Evolutionary conservation across 2,113 vertebrate genomes (phyloP), one percentile per base, ranked within the genome.

Genomic region (Ammodytes dubius): DNA sequence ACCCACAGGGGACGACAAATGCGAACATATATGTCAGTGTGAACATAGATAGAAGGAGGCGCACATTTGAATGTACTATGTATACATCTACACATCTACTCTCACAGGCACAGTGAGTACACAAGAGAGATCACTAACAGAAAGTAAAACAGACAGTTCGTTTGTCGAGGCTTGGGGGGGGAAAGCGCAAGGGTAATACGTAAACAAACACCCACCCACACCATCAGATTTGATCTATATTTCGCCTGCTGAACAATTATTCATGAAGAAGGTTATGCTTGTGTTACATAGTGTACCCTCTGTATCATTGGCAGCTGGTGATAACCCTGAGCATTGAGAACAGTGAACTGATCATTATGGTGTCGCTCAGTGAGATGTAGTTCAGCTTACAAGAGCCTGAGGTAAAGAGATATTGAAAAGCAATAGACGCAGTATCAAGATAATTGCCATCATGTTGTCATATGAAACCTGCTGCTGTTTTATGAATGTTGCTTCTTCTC

Each of bases 1-100:
- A 70, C 80, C 88, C 80, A 49, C 60, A 1, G 75, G 86, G 88
- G 86, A 86, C 6, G 35, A 64, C 47, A 2, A 64, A 79, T 60
- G 66, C n/a, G n/a, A n/a, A n/a, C n/a, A n/a, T n/a, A n/a, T n/a
- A n/a, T n/a, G n/a, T 27, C 27, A 27, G 53, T 47, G 70, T 69
- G 67, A 13, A 39, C 82, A 65, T 13, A 43, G 45, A 80, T 50
- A 69, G 50, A 78, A 27, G 19, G 39, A 42, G 46, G 50, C 8
- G 63, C 13, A 2, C 8, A 7, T 60, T 17, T 66, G 5, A 40
- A 63, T 1, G 3, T 12, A 15, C 35, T 27, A 27, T 27, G 14
- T 45, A 52, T 10, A 46, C 3, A n/a, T 43, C 14, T 52, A 37
- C 8, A n/a, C 14, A 6, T 7, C n/a, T 9, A 49, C 15, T 27